Evolutionary conservation across 2,888 invertebrate species (phyloP).

Genomic region (Lottia gigantea): DNA sequence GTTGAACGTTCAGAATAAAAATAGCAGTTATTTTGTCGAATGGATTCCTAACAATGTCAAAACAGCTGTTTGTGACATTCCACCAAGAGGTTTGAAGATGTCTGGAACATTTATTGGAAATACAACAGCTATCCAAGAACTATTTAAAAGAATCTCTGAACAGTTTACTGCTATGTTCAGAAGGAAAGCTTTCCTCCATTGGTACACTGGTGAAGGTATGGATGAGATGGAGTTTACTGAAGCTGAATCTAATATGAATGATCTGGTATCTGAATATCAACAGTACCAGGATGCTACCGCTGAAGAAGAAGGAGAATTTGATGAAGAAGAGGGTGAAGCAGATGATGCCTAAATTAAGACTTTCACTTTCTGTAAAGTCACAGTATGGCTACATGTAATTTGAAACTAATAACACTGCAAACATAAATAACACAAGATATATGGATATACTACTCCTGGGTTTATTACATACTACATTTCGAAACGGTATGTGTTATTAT

Average conservation of each 20-base stretch:
- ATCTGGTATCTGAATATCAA: constrained; percentile 9
- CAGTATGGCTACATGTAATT: no score
- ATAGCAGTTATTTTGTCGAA: constrained; percentile 3
- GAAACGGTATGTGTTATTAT: no score
- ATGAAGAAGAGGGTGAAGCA: constrained; percentile 2
- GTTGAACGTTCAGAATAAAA: constrained; percentile 8
- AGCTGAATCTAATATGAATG: constrained; percentile 10
- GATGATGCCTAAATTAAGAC: not conserved
- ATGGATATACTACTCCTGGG: no score
- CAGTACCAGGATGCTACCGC: constrained; percentile 7
- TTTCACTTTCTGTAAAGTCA: no score
- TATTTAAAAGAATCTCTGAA: not conserved
- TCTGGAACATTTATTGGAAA: constrained; percentile 5
- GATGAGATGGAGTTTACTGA: constrained; percentile 8
- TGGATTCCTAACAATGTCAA: constrained; percentile 5
- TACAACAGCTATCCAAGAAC: not conserved
- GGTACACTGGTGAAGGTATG: constrained; percentile 8
- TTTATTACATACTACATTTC: no score
- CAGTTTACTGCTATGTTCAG: constrained; percentile 8
- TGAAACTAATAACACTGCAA: no score
- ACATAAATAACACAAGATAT: no score
- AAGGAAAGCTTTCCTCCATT: constrained; percentile 7
- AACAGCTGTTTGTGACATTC: constrained; percentile 5
- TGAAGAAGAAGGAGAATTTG: constrained; percentile 6
- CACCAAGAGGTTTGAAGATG: constrained; percentile 9